Conservation (phyloP, 2,113 vertebrate species). For the Isurus oxyrinchus region DNA sequence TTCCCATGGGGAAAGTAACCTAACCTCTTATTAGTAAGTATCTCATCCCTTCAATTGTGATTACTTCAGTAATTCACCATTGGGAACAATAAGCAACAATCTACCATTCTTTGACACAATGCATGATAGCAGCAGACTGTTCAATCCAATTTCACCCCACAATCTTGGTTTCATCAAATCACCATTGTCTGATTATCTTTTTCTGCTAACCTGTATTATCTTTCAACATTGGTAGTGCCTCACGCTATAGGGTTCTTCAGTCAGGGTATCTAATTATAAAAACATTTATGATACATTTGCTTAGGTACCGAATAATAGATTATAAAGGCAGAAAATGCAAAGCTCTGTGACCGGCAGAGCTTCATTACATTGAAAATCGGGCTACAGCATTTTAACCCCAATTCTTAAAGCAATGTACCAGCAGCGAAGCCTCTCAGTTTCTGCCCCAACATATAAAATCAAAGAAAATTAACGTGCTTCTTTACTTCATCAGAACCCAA, state of each 20-base stretch:
- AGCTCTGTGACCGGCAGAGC: not conserved
- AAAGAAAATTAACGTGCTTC: not conserved
- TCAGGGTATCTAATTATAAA: not conserved
- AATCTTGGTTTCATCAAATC: not conserved
- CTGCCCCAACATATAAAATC: not conserved
- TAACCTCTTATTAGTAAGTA: not conserved
- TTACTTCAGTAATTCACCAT: not conserved
- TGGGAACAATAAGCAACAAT: not conserved
- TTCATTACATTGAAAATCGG: not conserved
- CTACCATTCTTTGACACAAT: not conserved
- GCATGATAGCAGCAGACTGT: not conserved
- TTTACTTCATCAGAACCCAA: not conserved
- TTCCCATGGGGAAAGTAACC: not conserved
- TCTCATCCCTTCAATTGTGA: not conserved
- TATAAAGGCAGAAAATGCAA: not conserved
- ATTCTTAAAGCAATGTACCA: too few relatives aligned
- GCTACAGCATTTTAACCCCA: not conserved
- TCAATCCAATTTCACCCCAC: not conserved
- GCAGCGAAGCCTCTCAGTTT: not conserved
- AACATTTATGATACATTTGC: not conserved
- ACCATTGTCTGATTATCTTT: not conserved
- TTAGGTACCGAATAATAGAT: not conserved
- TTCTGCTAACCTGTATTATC: not conserved
- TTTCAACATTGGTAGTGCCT: not conserved
- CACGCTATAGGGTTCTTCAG: not conserved